These are phyloP conservation scores for Eucera pruinosa DNA, from an alignment of 2,888 invertebrate genomes.

Conservation along the genomic window DNA sequence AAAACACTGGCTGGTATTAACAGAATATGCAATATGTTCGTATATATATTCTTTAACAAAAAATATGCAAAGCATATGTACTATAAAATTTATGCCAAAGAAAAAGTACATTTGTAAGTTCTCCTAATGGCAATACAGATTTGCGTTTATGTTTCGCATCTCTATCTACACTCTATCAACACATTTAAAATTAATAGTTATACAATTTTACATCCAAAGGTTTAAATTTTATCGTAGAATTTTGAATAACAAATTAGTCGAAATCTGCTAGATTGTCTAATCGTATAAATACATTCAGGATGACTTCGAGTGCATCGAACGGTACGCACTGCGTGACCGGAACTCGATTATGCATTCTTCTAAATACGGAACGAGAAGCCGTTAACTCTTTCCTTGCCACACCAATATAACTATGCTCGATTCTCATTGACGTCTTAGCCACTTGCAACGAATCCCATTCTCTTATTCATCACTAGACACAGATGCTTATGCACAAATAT, in stretches of 20 bases:
- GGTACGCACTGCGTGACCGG: slow-evolving; percentile 71
- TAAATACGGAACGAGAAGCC: slow-evolving; percentile 73
- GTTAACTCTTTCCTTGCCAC: slow-evolving; percentile 53
- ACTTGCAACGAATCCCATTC: too few relatives aligned
- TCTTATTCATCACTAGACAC: too few relatives aligned
- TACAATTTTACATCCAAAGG: background rate
- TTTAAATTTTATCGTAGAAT: background rate
- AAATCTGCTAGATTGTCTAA: background rate
- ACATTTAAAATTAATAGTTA: background rate
- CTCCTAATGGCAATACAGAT: too few relatives aligned
- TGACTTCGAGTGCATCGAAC: slow-evolving; percentile 48
- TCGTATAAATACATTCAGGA: background rate
- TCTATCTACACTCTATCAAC: too few relatives aligned
- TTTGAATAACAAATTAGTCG: background rate
- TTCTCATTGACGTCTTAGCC: background rate
- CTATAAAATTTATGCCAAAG: too few relatives aligned
- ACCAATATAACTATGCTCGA: slow-evolving; percentile 2
- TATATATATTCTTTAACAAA: too few relatives aligned
- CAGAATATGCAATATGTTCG: too few relatives aligned
- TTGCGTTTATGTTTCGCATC: too few relatives aligned
- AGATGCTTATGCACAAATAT: too few relatives aligned
- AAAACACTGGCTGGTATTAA: too few relatives aligned
- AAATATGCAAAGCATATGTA: too few relatives aligned
- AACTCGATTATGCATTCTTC: slow-evolving; percentile 70
- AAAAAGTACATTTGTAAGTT: too few relatives aligned